Percentiles rank a stretch among this genome's conserved stretches.
Conservation (phyloP, 2,888 invertebrate species). For the Pammene aurita region DNA sequence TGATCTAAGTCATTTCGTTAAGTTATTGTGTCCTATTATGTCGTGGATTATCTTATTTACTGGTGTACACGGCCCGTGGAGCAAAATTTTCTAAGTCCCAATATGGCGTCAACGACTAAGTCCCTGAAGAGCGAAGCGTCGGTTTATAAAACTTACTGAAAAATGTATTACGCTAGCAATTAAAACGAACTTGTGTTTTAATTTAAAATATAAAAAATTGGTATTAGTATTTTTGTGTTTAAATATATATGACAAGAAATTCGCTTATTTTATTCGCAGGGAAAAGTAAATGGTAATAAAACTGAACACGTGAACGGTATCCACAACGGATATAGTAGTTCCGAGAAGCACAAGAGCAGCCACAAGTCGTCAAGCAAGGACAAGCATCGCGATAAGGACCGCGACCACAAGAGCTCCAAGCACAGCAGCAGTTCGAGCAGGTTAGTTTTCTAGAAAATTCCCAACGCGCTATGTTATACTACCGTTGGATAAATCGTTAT, state of each 20-base stretch:
- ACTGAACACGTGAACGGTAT: slow-evolving; percentile 89
- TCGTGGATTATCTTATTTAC: slow-evolving; percentile 64
- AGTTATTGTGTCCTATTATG: slow-evolving; percentile 44
- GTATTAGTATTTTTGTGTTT: neutral
- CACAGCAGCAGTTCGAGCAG: slow-evolving; percentile 79
- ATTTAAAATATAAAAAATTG: slow-evolving; percentile 3
- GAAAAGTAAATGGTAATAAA: slow-evolving; percentile 82
- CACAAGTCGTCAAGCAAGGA: slow-evolving; percentile 88
- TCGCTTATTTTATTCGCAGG: slow-evolving; percentile 59
- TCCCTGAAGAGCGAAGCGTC: slow-evolving; percentile 81
- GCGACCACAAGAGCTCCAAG: slow-evolving; percentile 83
- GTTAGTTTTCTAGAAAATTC: slow-evolving; percentile 76
- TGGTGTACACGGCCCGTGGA: slow-evolving; percentile 77
- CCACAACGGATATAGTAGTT: slow-evolving; percentile 88
- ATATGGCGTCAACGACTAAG: slow-evolving; percentile 93
- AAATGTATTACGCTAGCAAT: slow-evolving; percentile 25
- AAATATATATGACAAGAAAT: slow-evolving; percentile 27
- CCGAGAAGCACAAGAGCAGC: slow-evolving; percentile 83
- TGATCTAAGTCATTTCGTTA: slow-evolving; percentile 46
- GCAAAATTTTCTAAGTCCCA: slow-evolving; percentile 89
- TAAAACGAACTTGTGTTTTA: neutral
- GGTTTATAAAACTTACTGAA: slow-evolving; percentile 48
- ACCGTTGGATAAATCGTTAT: slow-evolving; percentile 38
- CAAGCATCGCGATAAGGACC: slow-evolving; percentile 87
- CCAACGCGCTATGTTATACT: slow-evolving; percentile 38